Percentiles rank a stretch among this genome's conserved stretches.
Evolutionary conservation across 2,888 invertebrate species (phyloP).

Genomic region (Globia sparganii): DNA sequence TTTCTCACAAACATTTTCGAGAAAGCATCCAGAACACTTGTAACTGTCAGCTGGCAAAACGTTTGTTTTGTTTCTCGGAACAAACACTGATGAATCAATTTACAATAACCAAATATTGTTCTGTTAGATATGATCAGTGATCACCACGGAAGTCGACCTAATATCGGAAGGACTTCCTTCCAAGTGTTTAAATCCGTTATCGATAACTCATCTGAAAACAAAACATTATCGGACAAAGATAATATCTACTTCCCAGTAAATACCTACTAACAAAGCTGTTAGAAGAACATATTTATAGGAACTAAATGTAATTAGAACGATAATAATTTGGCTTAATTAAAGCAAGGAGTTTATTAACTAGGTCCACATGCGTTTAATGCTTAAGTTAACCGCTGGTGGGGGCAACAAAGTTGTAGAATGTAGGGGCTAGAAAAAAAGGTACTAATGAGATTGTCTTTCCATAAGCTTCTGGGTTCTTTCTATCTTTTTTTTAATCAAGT

Average conservation of each 20-base stretch:
- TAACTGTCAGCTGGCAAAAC: conserved; percentile 19
- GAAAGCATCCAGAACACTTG: conserved; percentile 11
- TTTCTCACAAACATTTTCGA: conserved; percentile 17
- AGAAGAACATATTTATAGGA: conserved; percentile 22
- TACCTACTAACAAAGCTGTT: conserved; percentile 13
- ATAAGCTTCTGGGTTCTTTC: background rate
- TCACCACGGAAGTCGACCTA: conserved; percentile 22
- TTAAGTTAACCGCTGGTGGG: conserved; percentile 32
- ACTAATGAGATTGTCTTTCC: background rate
- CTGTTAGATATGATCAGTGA: conserved; percentile 12
- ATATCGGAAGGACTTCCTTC: conserved; percentile 56
- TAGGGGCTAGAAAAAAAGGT: conserved; percentile 1
- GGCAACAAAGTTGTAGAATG: background rate
- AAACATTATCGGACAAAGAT: conserved; percentile 47
- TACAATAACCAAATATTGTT: conserved; percentile 27
- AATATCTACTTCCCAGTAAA: conserved; percentile 43
- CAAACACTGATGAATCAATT: conserved; percentile 21
- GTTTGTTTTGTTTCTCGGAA: conserved; percentile 28
- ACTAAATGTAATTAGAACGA: conserved; percentile 42
- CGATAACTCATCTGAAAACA: conserved; percentile 33
- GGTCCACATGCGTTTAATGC: conserved; percentile 46
- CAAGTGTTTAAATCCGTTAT: conserved; percentile 48
- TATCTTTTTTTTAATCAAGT: background rate
- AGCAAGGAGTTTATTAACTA: conserved; percentile 37
- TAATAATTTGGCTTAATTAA: conserved; percentile 50